These are phyloP conservation scores for Sarcoramphus papa DNA, from an alignment of 2,797 vertebrate genomes.

Conservation along the genomic window DNA sequence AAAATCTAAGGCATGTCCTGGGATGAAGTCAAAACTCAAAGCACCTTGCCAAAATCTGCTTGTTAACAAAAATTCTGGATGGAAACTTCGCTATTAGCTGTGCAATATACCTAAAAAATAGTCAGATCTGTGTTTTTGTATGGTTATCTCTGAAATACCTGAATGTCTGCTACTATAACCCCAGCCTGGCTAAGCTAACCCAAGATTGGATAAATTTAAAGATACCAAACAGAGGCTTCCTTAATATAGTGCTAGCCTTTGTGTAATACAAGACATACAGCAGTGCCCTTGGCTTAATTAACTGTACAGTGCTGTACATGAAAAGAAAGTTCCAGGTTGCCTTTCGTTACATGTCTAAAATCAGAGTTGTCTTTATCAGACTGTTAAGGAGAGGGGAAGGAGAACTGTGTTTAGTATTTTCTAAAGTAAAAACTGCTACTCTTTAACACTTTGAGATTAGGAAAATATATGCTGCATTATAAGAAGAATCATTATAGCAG, in stretches of 20 bases:
- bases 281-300: background rate
- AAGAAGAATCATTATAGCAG: background rate
- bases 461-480: rapidly evolving
- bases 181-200: background rate
- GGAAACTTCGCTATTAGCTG: background rate
- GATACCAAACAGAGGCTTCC: background rate
- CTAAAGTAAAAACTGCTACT: background rate
- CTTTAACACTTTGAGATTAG: background rate
- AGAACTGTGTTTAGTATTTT: background rate
- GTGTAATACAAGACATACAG: background rate
- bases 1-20: background rate
- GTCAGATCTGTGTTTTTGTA: background rate
- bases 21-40: background rate
- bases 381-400: background rate
- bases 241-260: background rate
- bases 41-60: background rate
- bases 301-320: background rate
- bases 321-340: background rate
- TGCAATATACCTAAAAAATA: background rate
- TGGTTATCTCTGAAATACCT: background rate
- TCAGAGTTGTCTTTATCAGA: background rate
- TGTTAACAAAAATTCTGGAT: background rate
- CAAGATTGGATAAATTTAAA: background rate
- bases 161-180: background rate
- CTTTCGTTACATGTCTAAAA: background rate